These are phyloP conservation scores for Acrocyrtus sp. DNA, from an alignment of 2,888 invertebrate species.

Conservation along the genomic window DNA sequence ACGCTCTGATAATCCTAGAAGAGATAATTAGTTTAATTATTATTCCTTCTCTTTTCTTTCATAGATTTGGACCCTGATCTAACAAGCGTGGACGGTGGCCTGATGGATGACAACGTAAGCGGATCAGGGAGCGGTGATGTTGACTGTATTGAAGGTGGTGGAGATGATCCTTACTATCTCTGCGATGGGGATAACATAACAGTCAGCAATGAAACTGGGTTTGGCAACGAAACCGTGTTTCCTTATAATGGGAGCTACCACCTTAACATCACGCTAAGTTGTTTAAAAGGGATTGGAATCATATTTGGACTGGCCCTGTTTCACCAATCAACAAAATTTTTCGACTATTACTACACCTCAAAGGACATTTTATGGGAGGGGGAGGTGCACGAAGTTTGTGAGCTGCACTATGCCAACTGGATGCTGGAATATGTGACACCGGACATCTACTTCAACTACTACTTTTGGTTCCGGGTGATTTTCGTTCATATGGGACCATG, in stretches of 20 bases:
- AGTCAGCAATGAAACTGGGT: background rate
- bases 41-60: conserved; percentile 6
- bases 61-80: conserved; percentile 28
- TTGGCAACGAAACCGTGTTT: conserved; percentile 6
- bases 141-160: too few species aligned
- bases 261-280: conserved; percentile 75
- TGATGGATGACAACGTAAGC: conserved; percentile 24
- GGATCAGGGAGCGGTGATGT: too few species aligned
- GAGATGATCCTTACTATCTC: conserved; percentile 5
- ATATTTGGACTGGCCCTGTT: conserved; percentile 82
- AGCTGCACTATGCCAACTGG: conserved; percentile 73
- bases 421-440: conserved; percentile 74
- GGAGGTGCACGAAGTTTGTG: conserved; percentile 64
- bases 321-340: conserved; percentile 85
- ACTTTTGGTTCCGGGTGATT: conserved; percentile 86
- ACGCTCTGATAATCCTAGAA: background rate
- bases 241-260: conserved; percentile 64
- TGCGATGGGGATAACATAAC: background rate
- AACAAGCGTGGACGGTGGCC: background rate
- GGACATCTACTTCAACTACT: conserved; percentile 83
- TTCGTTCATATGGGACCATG: conserved; percentile 94
- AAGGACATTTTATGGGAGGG: conserved; percentile 77
- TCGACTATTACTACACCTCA: conserved; percentile 76
- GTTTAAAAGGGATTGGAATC: conserved; percentile 64
- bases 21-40: background rate